phyloP scores from a whole-genome alignment of 2,113 vertebrate genomes.

The Phalacrocorax pelagicus region DNA sequence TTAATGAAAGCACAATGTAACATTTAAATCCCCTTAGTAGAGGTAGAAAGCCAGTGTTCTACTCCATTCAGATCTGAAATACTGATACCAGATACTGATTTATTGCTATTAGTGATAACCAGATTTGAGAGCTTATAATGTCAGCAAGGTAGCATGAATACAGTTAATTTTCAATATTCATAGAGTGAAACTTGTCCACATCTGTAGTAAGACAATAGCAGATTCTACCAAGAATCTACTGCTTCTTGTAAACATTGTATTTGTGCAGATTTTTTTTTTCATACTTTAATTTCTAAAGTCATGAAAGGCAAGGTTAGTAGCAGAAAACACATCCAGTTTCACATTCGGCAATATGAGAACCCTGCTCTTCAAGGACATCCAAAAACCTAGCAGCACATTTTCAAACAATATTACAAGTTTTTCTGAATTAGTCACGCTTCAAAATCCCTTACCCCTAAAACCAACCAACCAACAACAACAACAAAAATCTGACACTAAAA shows the following conservation, averaged over 20 bases:
- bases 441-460: background rate
- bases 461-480: background rate
- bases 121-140: conserved; percentile 71
- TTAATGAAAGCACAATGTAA: conserved; percentile 67
- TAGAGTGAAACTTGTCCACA: conserved; percentile 60
- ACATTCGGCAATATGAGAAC: conserved; percentile 74
- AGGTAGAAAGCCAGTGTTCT: conserved; percentile 65
- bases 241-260: conserved; percentile 79
- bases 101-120: conserved; percentile 79
- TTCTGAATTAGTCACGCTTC: conserved; percentile 68
- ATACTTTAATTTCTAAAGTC: conserved; percentile 75
- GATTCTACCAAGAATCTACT: conserved; percentile 71
- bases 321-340: conserved; percentile 77
- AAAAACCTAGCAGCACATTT: conserved; percentile 81
- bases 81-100: conserved; percentile 72
- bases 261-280: conserved; percentile 75
- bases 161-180: conserved; percentile 65
- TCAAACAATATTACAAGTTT: conserved; percentile 65
- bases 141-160: conserved; percentile 67
- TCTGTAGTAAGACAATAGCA: conserved; percentile 72
- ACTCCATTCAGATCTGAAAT: conserved; percentile 66
- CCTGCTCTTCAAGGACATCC: conserved; percentile 65
- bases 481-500: conserved; percentile 71
- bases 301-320: conserved; percentile 81
- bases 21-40: conserved; percentile 49